Conservation (phyloP, 1,140 invertebrate genomes). For the Calliphora vicina region DNA sequence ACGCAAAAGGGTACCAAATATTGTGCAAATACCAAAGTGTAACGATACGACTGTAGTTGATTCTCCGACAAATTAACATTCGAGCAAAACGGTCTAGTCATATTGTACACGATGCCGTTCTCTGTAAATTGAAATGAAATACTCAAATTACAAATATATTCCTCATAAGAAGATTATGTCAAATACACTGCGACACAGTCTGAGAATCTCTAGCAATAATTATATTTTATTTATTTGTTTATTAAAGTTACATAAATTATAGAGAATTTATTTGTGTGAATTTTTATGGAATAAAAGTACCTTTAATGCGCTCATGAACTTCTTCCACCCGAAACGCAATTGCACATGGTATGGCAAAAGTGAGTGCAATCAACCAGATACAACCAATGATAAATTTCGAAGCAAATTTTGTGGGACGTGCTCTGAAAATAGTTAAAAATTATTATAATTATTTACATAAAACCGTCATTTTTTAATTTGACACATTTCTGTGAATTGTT, state of each 20-base stretch:
- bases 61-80: constrained; percentile 67
- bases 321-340: constrained; percentile 70
- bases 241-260: too few relatives aligned
- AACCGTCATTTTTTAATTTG: too few relatives aligned
- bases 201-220: not conserved
- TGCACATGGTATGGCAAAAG: constrained; percentile 73
- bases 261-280: too few relatives aligned
- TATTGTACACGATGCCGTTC: constrained; percentile 50
- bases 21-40: constrained; percentile 70
- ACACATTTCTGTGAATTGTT: too few relatives aligned
- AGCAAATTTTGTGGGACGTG: constrained; percentile 72
- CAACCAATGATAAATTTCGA: constrained; percentile 74
- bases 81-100: constrained; percentile 68
- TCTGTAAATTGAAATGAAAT: constrained; percentile 42
- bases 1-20: constrained; percentile 80
- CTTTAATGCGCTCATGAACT: constrained; percentile 54
- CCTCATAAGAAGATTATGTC: not conserved
- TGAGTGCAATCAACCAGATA: constrained; percentile 73
- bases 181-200: too few relatives aligned
- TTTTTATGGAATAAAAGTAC: too few relatives aligned
- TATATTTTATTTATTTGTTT: too few relatives aligned
- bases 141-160: not conserved
- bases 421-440: constrained; percentile 65
- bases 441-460: too few relatives aligned
- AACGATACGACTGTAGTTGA: constrained; percentile 68